A percentile compares a stretch with the other conserved stretches of the same genome.
phyloP scores from a whole-genome alignment of 2,797 vertebrate genomes.

The Anguilla pacifica region DNA sequence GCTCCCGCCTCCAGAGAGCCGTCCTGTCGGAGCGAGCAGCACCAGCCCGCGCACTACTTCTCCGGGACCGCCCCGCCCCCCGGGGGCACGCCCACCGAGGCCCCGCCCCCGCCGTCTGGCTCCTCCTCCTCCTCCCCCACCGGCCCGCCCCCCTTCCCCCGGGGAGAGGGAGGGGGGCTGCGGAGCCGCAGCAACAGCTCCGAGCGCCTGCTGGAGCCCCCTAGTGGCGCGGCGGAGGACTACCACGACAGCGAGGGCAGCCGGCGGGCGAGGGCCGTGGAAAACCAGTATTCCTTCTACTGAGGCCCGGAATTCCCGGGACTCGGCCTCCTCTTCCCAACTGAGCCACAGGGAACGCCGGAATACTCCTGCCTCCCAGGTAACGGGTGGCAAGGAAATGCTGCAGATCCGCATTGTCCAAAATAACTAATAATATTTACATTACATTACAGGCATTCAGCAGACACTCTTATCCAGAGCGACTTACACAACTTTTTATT shows the following conservation, averaged over 20 bases:
- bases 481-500: no score
- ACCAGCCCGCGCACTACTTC: conserved; percentile 77
- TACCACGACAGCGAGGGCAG: conserved; percentile 84
- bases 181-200: conserved; percentile 87
- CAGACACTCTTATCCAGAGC: no score
- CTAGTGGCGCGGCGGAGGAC: conserved; percentile 75
- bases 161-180: conserved; percentile 72
- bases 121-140: conserved; percentile 70
- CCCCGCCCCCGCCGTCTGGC: conserved; percentile 67
- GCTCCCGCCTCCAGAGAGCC: conserved; percentile 68
- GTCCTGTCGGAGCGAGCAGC: conserved; percentile 75
- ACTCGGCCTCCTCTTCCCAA: conserved; percentile 12
- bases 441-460: no score
- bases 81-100: conserved; percentile 65
- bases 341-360: conserved; percentile 35
- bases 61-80: conserved; percentile 62
- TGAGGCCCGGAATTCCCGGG: conserved; percentile 60
- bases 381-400: conserved; percentile 13
- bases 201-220: conserved; percentile 84
- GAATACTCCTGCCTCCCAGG: neutral
- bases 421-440: conserved; percentile 1
- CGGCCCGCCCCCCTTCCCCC: conserved; percentile 72
- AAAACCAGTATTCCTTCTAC: conserved; percentile 99
- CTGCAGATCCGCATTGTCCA: conserved; percentile 43
- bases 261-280: conserved; percentile 85